Evolutionary conservation across 2,888 invertebrate genomes (phyloP).

Genomic region (Marronus borbonicus): DNA sequence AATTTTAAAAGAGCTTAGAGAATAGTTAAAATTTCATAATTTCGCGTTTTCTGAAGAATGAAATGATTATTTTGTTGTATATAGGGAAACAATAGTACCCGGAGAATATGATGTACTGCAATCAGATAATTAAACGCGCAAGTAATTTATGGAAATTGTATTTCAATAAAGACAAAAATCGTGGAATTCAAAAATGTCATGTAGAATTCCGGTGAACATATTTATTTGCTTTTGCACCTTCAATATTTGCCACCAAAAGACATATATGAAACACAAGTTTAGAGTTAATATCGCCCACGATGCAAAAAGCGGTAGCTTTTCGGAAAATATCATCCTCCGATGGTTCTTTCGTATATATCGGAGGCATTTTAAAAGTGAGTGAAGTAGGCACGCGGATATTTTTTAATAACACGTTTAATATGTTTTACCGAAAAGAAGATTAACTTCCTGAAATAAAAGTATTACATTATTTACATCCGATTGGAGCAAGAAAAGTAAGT

Average conservation of each 20-base stretch:
- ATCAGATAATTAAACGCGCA: no score
- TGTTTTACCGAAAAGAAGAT: not conserved
- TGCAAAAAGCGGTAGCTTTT: not conserved
- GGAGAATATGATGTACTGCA: no score
- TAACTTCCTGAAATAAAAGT: conserved; percentile 3
- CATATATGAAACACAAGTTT: not conserved
- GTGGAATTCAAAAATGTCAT: not conserved
- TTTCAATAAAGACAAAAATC: not conserved
- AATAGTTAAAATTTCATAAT: no score
- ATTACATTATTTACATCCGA: conserved; percentile 9
- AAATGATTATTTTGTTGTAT: no score
- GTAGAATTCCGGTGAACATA: not conserved
- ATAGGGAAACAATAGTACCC: no score
- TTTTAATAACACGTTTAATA: conserved; percentile 24
- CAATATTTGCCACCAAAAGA: conserved; percentile 2
- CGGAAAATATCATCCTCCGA: not conserved
- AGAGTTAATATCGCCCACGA: not conserved
- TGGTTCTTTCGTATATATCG: not conserved
- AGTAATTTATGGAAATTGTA: not conserved
- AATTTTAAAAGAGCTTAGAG: no score
- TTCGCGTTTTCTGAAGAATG: no score
- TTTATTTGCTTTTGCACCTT: not conserved
- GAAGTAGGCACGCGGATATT: not conserved
- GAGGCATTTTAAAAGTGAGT: no score
- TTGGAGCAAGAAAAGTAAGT: conserved; percentile 14